A percentile compares a stretch with the other conserved stretches of the same genome.
These are phyloP conservation scores for Pseudopipra pipra DNA, from an alignment of 2,113 vertebrate genomes.

Conservation along the genomic window DNA sequence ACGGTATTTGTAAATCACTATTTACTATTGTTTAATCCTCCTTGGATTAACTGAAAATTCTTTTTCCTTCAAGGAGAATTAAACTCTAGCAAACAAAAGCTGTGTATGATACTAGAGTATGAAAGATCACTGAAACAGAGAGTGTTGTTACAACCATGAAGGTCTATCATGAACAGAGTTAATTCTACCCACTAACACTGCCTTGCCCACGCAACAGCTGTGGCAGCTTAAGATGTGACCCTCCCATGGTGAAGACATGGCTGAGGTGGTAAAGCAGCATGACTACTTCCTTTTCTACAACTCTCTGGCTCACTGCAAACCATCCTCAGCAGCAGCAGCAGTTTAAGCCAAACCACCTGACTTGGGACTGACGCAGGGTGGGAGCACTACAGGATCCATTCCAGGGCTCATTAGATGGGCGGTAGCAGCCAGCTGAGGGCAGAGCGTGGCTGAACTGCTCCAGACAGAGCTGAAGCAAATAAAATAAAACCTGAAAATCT, in stretches of 20 bases:
- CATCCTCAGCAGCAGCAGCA: not conserved
- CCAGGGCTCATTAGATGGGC: not conserved
- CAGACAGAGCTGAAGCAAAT: constrained; percentile 17
- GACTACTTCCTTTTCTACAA: not conserved
- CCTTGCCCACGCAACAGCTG: not conserved
- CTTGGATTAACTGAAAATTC: not conserved
- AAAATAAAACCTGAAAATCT: not conserved
- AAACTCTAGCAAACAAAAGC: not conserved
- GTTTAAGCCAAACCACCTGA: not conserved
- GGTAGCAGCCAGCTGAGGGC: constrained; percentile 11
- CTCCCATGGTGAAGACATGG: not conserved
- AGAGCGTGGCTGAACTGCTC: not conserved
- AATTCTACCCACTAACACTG: not conserved
- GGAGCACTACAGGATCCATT: not conserved
- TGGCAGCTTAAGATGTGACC: not conserved
- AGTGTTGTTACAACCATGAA: not conserved
- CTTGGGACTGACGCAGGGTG: not conserved
- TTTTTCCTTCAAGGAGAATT: not conserved
- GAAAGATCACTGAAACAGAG: not conserved
- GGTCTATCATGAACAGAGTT: not conserved
- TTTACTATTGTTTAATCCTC: not conserved
- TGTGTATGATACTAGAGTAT: not conserved
- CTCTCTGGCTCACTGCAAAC: not conserved
- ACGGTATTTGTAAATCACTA: not conserved
- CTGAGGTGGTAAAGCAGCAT: not conserved